Evolutionary conservation across 1,140 invertebrate species (phyloP).

Genomic region (Diabrotica undecimpunctata): DNA sequence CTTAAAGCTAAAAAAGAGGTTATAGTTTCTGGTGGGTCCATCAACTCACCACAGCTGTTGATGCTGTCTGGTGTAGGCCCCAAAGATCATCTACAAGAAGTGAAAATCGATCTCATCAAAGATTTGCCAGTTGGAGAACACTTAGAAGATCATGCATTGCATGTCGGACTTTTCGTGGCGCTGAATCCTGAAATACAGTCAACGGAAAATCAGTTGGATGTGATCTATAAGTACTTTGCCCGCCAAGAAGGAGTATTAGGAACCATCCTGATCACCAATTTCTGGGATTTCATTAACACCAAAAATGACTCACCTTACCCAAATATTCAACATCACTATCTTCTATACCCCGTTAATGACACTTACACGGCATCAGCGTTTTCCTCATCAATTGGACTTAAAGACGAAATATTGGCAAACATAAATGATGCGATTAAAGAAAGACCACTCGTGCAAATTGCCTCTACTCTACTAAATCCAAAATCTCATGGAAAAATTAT

Average conservation of each 20-base stretch:
- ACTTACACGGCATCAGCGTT: constrained; percentile 17
- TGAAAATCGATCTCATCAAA: constrained; percentile 38
- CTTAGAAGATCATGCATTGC: constrained; percentile 53
- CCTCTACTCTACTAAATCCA: constrained; percentile 69
- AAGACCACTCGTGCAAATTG: constrained; percentile 13
- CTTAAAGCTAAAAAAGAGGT: constrained; percentile 58
- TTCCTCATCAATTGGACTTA: constrained; percentile 6
- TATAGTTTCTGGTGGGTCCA: constrained; percentile 60
- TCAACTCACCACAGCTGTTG: constrained; percentile 60
- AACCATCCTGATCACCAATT: constrained; percentile 25
- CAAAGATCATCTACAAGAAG: constrained; percentile 56
- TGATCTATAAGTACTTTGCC: constrained; percentile 31
- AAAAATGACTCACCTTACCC: constrained; percentile 28
- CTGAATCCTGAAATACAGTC: constrained; percentile 18
- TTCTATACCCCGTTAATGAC: constrained; percentile 45
- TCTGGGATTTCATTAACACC: constrained; percentile 30
- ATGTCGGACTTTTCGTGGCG: constrained; percentile 14
- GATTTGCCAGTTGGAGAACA: constrained; percentile 49
- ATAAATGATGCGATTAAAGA: constrained; percentile 21
- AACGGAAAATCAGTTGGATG: constrained; percentile 11
- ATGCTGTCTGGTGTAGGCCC: constrained; percentile 74
- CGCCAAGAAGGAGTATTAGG: constrained; percentile 27
- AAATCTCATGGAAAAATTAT: constrained; percentile 58
- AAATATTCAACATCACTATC: constrained; percentile 41
- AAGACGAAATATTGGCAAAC: constrained; percentile 12